phyloP scores from a whole-genome alignment of 2,888 invertebrate species.

The Brachycybe producta region DNA sequence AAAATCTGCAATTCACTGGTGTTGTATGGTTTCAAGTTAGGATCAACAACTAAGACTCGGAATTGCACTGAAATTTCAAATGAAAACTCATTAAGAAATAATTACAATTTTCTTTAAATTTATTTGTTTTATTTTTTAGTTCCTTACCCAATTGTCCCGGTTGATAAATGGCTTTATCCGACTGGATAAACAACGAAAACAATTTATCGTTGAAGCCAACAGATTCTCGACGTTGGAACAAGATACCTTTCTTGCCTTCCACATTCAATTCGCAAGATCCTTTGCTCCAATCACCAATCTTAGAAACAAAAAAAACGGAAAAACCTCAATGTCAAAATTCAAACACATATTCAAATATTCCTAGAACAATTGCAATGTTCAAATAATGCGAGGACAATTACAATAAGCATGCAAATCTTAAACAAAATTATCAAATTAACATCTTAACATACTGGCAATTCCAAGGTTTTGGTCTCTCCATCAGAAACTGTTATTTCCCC shows the following conservation, averaged over 20 bases:
- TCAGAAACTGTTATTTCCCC: not conserved
- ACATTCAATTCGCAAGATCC: slow-evolving; percentile 13
- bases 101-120: not conserved
- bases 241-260: slow-evolving; percentile 19
- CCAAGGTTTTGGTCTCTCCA: slow-evolving; percentile 5
- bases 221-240: slow-evolving; percentile 20
- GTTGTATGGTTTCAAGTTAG: slow-evolving; percentile 33
- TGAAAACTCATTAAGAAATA: not conserved
- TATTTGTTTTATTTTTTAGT: not conserved
- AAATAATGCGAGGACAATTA: too few relatives aligned
- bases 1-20: slow-evolving; percentile 32
- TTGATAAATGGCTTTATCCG: slow-evolving; percentile 82
- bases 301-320: too few relatives aligned
- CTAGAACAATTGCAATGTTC: too few relatives aligned
- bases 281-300: slow-evolving; percentile 1
- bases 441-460: too few relatives aligned
- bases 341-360: too few relatives aligned
- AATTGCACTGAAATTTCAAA: slow-evolving; percentile 42
- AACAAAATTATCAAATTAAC: not conserved
- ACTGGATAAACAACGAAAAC: slow-evolving; percentile 46
- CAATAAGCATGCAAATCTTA: too few relatives aligned
- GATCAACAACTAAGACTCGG: slow-evolving; percentile 41
- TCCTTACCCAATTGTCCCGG: slow-evolving; percentile 39
- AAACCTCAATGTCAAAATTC: too few relatives aligned
- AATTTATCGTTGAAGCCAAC: slow-evolving; percentile 26